Percentiles rank a stretch among this genome's conserved stretches.
Evolutionary conservation across 2,888 invertebrate genomes (phyloP).

Genomic region (Coronaproctus castanopsis): DNA sequence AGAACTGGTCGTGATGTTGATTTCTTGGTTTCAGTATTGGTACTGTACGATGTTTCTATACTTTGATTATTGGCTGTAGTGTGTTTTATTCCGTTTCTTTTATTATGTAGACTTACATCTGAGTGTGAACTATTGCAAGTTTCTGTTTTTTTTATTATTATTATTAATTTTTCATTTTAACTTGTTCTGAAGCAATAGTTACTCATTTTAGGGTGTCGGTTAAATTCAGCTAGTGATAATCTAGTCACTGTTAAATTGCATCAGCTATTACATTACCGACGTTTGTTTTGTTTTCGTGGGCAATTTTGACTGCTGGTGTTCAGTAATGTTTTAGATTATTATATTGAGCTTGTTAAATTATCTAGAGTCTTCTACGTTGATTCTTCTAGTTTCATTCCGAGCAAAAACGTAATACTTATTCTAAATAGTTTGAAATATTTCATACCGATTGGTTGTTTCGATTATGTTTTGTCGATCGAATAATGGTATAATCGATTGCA

Average conservation of each 20-base stretch:
- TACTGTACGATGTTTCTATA: too few relatives aligned
- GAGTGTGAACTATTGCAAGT: too few relatives aligned
- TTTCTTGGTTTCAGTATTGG: too few relatives aligned
- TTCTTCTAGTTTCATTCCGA: background rate
- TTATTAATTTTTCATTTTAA: background rate
- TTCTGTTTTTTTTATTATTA: too few relatives aligned
- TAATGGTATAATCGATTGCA: background rate
- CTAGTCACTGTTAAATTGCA: background rate
- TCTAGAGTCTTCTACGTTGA: background rate
- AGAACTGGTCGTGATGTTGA: too few relatives aligned
- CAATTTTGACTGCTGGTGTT: background rate
- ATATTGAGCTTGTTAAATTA: background rate
- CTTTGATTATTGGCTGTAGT: too few relatives aligned
- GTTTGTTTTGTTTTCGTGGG: background rate
- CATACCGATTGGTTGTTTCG: background rate
- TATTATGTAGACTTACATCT: too few relatives aligned
- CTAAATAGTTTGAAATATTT: background rate
- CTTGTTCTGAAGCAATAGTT: background rate
- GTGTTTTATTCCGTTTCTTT: too few relatives aligned
- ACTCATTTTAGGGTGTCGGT: background rate
- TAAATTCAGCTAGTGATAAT: background rate
- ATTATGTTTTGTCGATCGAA: background rate
- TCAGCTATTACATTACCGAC: background rate
- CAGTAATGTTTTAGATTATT: background rate
- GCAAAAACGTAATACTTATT: background rate